These are phyloP conservation scores for Ophioninae sp. DNA, from an alignment of 2,888 invertebrate species.

Conservation along the genomic window DNA sequence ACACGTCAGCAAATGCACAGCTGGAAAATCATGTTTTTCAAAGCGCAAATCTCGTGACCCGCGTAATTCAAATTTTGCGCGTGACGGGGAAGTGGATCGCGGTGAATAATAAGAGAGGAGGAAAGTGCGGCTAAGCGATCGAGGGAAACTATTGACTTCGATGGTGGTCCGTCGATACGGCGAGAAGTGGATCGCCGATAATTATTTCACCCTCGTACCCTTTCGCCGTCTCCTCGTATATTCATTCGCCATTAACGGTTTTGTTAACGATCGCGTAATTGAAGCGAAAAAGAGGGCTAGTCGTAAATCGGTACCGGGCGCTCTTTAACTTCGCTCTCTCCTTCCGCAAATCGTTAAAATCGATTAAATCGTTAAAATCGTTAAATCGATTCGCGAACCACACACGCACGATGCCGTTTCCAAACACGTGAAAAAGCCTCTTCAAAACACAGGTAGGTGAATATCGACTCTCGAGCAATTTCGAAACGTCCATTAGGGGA, in stretches of 20 bases:
- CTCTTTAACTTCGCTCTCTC: slow-evolving; percentile 36
- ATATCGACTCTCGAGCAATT: slow-evolving; percentile 44
- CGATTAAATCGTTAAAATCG: slow-evolving; percentile 41
- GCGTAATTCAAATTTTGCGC: not conserved
- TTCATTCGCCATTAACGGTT: slow-evolving; percentile 57
- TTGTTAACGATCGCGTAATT: slow-evolving; percentile 59
- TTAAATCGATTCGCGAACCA: slow-evolving; percentile 35
- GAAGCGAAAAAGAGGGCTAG: slow-evolving; percentile 21
- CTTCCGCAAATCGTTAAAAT: slow-evolving; percentile 48
- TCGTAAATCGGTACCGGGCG: slow-evolving; percentile 20
- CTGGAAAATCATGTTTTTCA: not conserved
- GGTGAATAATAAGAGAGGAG: not conserved
- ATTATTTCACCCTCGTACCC: slow-evolving; percentile 42
- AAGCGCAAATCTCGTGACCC: slow-evolving; percentile 1
- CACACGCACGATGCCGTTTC: slow-evolving; percentile 20
- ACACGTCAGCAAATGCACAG: not conserved
- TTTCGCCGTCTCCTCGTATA: slow-evolving; percentile 1
- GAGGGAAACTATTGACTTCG: slow-evolving; percentile 30
- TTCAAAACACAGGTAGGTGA: not conserved
- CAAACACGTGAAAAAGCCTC: slow-evolving; percentile 17
- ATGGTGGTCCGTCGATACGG: slow-evolving; percentile 53
- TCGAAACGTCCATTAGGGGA: slow-evolving; percentile 35
- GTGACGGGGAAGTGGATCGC: not conserved
- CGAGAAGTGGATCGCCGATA: slow-evolving; percentile 57
- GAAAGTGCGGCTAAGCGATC: slow-evolving; percentile 13